phyloP scores from a whole-genome alignment of 2,888 invertebrate species.

The Hyppa rectilinea region DNA sequence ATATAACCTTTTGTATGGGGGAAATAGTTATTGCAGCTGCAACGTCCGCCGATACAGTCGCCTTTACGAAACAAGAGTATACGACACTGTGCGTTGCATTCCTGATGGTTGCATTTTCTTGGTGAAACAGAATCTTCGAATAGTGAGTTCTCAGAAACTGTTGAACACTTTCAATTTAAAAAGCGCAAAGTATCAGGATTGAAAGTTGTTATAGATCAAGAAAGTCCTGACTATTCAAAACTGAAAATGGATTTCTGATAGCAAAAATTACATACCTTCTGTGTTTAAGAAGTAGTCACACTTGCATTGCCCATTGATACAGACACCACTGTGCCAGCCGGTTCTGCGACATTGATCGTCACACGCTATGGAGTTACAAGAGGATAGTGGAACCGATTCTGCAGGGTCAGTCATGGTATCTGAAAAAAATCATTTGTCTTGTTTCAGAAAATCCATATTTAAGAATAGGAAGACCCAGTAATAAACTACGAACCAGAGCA shows the following conservation, averaged over 20 bases:
- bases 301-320: slow-evolving; percentile 30
- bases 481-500: too few species aligned
- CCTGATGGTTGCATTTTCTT: slow-evolving; percentile 2
- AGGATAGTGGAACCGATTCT: not conserved
- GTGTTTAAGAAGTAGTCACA: slow-evolving; percentile 36
- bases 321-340: slow-evolving; percentile 22
- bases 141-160: not conserved
- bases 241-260: too few species aligned
- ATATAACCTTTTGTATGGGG: not conserved
- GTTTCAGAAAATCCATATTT: too few species aligned
- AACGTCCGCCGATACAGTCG: slow-evolving; percentile 4
- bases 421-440: too few species aligned
- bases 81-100: not conserved
- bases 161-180: not conserved
- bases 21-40: slow-evolving; percentile 10
- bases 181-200: not conserved
- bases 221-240: not conserved
- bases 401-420: not conserved
- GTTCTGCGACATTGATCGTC: slow-evolving; percentile 23
- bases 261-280: slow-evolving; percentile 6
- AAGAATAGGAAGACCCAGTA: too few species aligned
- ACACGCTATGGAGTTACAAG: slow-evolving; percentile 15
- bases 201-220: not conserved
- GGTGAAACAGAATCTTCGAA: not conserved
- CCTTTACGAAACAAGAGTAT: slow-evolving; percentile 6